These are phyloP conservation scores for Diploptera punctata DNA, from an alignment of 2,888 invertebrate genomes.

Conservation along the genomic window DNA sequence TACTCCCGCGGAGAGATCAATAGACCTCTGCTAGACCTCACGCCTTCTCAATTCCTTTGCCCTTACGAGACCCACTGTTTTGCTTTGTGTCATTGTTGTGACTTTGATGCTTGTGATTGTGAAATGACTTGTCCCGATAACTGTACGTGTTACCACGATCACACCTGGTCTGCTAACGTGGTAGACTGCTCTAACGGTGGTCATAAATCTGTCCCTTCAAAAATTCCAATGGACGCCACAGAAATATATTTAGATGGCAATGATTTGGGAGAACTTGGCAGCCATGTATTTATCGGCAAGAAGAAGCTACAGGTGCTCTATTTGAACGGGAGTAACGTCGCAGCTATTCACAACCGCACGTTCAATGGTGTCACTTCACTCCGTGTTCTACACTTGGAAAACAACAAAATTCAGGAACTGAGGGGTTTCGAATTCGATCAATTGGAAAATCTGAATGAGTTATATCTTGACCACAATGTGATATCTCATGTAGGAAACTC, in stretches of 20 bases:
- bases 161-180: slow-evolving; percentile 84
- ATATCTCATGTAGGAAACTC: slow-evolving; percentile 75
- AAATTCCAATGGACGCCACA: slow-evolving; percentile 89
- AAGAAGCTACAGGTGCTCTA: slow-evolving; percentile 79
- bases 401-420: slow-evolving; percentile 73
- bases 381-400: slow-evolving; percentile 77
- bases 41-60: slow-evolving; percentile 80
- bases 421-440: slow-evolving; percentile 82
- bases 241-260: slow-evolving; percentile 87
- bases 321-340: slow-evolving; percentile 79
- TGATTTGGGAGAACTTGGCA: slow-evolving; percentile 76
- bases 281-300: slow-evolving; percentile 87
- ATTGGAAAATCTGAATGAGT: slow-evolving; percentile 73
- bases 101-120: slow-evolving; percentile 90
- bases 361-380: slow-evolving; percentile 81
- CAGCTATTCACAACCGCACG: slow-evolving; percentile 78
- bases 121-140: slow-evolving; percentile 89
- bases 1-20: slow-evolving; percentile 54
- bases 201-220: slow-evolving; percentile 75
- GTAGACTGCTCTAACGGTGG: slow-evolving; percentile 81
- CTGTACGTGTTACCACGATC: slow-evolving; percentile 88
- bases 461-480: slow-evolving; percentile 79
- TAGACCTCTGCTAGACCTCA: slow-evolving; percentile 68
- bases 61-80: slow-evolving; percentile 84
- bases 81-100: slow-evolving; percentile 87